Conservation (phyloP, 1,140 invertebrate species). For the Venustaconcha ellipsiformis region DNA sequence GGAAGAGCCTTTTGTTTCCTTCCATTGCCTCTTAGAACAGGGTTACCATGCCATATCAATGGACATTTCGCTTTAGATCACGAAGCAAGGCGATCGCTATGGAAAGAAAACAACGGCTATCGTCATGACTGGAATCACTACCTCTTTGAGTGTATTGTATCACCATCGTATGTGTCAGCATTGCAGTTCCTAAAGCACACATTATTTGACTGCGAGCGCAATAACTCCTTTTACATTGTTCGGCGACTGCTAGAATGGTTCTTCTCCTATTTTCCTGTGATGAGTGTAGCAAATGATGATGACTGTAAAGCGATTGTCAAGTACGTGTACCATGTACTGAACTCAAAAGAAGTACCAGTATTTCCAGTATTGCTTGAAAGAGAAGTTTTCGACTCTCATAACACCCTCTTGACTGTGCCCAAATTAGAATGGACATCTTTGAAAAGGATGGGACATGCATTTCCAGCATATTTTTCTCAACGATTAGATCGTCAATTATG, state of each 20-base stretch:
- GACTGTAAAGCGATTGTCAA: slow-evolving; percentile 24
- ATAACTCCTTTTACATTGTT: neutral
- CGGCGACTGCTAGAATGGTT: slow-evolving; percentile 13
- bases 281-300: neutral
- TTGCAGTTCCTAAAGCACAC: slow-evolving; percentile 20
- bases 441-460: no score
- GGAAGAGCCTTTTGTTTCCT: slow-evolving; percentile 51
- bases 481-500: neutral
- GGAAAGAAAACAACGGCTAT: slow-evolving; percentile 22
- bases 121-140: slow-evolving; percentile 50
- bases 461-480: neutral
- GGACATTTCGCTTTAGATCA: slow-evolving; percentile 57
- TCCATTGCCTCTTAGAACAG: slow-evolving; percentile 47
- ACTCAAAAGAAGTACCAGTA: no score
- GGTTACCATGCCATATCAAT: slow-evolving; percentile 52
- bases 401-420: no score
- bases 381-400: no score
- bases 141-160: slow-evolving; percentile 36
- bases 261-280: slow-evolving; percentile 23
- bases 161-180: slow-evolving; percentile 37
- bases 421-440: no score
- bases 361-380: no score
- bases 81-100: slow-evolving; percentile 48
- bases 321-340: no score
- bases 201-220: neutral